Base-by-base conservation (phyloP, 2,113 vertebrate genomes). In the Chaenogobius annularis region DNA sequence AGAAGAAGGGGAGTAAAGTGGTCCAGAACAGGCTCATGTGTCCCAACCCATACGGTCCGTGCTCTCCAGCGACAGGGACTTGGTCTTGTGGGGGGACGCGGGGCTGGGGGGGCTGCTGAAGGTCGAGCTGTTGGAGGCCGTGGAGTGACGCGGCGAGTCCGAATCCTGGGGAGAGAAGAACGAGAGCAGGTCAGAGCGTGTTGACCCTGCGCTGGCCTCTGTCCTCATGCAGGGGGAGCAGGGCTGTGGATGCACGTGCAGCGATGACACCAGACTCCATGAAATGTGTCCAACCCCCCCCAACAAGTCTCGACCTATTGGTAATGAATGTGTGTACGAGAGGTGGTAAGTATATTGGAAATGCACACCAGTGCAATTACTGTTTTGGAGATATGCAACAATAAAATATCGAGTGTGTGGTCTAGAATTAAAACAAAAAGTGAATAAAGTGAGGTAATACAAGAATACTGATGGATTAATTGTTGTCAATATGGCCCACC, bases 31-130 rank as follows among this genome's bases (percentile, higher is more conserved):
- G 46, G 82, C 91, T 99, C 96, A 99, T 84, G 96, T 96, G 89
- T 99, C 98, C 98, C 98, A 99, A 86, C 89, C 94, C 90, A 95
- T 94, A 1, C 95, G 96, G 87, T 99, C 96, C 65, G 97, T 95
- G 92, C 96, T 98, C 95, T 98, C 98, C 90, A 99, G 84, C 40
- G 97, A 97, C 79, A 98, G 94, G 88, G 95, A 96, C 94, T 98
- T 98, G 92, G 96, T 96, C 92, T 98, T 98, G 91, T 95, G 96
- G 68, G 97, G 98, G 44, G 97, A 98, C 73, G 94, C 90, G 0
- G 97, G 98, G 86, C 97, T 99, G 52, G 97, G 97, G 7, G 98
- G 98, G 90, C 98, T 98, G 94, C 98, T 99, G 93, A 99, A 95
- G 91, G 97, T 98, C 87, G 98, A 99, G 89, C 98, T 99, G 94